Percentiles rank a stretch among this genome's conserved stretches.
Evolutionary conservation across 2,113 vertebrate species (phyloP).

Genomic region (Coregonus clupeaformis): DNA sequence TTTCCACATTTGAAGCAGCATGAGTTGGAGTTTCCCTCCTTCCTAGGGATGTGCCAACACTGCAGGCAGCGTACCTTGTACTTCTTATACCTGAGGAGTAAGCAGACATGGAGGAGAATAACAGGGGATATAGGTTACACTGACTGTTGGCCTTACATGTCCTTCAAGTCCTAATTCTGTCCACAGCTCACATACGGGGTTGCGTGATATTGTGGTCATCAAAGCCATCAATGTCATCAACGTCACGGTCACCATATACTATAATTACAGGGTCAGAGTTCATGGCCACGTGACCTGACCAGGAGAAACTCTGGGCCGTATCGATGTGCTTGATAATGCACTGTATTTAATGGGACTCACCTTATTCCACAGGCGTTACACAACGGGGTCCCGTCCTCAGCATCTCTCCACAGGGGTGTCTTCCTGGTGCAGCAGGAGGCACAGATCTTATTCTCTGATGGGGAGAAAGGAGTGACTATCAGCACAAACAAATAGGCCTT

Average conservation of each 20-base stretch:
- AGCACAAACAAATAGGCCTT: background rate
- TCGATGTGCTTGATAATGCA: too few relatives aligned
- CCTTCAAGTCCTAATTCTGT: too few relatives aligned
- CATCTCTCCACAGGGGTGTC: conserved; percentile 89
- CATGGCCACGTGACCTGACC: too few relatives aligned
- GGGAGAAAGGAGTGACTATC: background rate
- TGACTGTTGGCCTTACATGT: too few relatives aligned
- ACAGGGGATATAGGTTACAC: too few relatives aligned
- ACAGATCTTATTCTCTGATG: conserved; percentile 75
- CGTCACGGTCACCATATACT: too few relatives aligned
- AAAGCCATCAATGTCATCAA: too few relatives aligned
- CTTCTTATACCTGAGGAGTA: conserved; percentile 84
- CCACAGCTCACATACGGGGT: too few relatives aligned
- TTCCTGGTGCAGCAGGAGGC: conserved; percentile 85
- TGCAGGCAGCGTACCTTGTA: conserved; percentile 81
- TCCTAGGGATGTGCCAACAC: conserved; percentile 88
- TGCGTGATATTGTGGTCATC: too few relatives aligned
- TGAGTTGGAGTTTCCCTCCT: conserved; percentile 77
- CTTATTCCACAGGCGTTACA: conserved; percentile 93
- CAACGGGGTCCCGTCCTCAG: conserved; percentile 87
- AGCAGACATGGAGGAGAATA: background rate
- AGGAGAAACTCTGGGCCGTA: too few relatives aligned
- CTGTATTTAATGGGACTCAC: conserved; percentile 49
- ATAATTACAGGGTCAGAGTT: too few relatives aligned
- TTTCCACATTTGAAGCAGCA: conserved; percentile 80